Conservation (phyloP, 2,113 vertebrate species). For the Perognathus longimembris region DNA sequence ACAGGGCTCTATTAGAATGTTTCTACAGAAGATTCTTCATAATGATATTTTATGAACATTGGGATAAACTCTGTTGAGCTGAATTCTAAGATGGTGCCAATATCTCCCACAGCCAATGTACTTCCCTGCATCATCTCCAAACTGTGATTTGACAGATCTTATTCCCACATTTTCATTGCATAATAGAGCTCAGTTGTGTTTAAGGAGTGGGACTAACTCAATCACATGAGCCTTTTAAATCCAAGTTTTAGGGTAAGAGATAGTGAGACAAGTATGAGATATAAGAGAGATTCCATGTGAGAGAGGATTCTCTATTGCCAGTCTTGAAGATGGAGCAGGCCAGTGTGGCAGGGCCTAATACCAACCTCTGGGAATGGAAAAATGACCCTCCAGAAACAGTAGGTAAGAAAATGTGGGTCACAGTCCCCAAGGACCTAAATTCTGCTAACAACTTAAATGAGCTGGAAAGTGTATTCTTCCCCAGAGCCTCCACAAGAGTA, state of each 20-base stretch:
- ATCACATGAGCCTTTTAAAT: conserved; percentile 41
- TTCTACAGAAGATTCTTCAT: conserved; percentile 62
- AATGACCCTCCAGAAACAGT: not conserved
- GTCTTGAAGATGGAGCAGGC: conserved; percentile 7
- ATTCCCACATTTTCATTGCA: not conserved
- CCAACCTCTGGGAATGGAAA: not conserved
- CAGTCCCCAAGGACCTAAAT: conserved; percentile 32
- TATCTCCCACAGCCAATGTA: not conserved
- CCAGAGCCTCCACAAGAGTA: not conserved
- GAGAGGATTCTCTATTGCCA: not conserved
- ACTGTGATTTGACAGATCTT: not conserved
- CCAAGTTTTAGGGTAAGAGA: conserved; percentile 1
- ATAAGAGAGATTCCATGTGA: not conserved
- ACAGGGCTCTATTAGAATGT: conserved; percentile 19
- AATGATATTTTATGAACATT: conserved; percentile 31
- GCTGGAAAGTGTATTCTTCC: not conserved
- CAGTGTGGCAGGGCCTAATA: not conserved
- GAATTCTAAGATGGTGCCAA: not conserved
- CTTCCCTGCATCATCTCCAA: not conserved
- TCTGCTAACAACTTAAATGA: conserved; percentile 41
- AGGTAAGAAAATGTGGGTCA: not conserved
- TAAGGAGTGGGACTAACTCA: not conserved
- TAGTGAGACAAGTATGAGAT: conserved; percentile 1
- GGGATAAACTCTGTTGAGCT: conserved; percentile 1
- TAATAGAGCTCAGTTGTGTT: not conserved